Conservation (phyloP, 30 jellyfish, hydroid and myxozoan species). For the Mastigias papua region DNA sequence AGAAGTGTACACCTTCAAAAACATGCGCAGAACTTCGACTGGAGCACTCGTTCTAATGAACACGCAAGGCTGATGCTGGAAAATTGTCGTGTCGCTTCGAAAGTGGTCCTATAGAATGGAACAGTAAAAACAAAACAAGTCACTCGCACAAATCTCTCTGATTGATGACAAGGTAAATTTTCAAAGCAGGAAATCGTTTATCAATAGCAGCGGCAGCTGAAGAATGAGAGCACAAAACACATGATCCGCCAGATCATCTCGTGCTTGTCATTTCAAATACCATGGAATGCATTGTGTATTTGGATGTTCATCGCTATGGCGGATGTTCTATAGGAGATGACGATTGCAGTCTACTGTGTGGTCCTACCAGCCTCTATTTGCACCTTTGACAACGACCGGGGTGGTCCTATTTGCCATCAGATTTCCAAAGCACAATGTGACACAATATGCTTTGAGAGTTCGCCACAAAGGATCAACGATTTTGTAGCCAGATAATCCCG, state of each 20-base stretch:
- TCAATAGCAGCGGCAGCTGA: not conserved
- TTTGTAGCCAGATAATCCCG: too few species aligned
- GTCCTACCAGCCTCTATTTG: constrained; percentile 3
- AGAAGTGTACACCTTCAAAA: too few species aligned
- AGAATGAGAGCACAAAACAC: not conserved
- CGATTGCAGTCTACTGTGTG: constrained; percentile 15
- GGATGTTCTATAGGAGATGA: constrained; percentile 9
- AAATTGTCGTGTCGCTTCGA: too few species aligned
- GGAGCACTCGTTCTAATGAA: too few species aligned
- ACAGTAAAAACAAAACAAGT: not conserved
- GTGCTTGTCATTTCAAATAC: not conserved
- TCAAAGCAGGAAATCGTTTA: not conserved
- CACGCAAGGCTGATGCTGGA: too few species aligned
- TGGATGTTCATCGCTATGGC: constrained; percentile 30
- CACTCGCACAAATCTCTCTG: too few species aligned
- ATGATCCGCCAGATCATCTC: not conserved
- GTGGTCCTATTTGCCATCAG: constrained; percentile 32
- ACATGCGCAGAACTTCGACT: too few species aligned
- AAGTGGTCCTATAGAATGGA: not conserved
- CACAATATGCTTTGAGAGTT: constrained; percentile 15
- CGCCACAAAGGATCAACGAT: too few species aligned
- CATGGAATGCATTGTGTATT: not conserved
- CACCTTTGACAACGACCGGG: not conserved
- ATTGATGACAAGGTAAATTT: too few species aligned
- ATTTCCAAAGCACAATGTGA: constrained; percentile 3